These are phyloP conservation scores for Brachionus angularis DNA, from an alignment of 1,140 invertebrate genomes.

Conservation along the genomic window DNA sequence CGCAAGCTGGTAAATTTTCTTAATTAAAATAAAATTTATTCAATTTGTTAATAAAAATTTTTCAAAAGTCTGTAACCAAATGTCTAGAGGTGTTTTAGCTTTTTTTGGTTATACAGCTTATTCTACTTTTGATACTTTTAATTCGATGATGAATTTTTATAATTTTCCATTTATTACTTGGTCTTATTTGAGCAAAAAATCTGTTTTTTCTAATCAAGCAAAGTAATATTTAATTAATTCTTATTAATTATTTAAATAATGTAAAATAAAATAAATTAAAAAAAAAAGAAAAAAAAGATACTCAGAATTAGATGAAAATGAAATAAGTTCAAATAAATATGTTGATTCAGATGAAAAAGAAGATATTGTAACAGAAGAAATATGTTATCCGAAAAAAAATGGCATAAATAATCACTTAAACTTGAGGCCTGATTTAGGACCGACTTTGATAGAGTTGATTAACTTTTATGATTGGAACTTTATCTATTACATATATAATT, in stretches of 20 bases:
- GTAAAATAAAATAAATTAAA: neutral
- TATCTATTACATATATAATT: constrained; percentile 29
- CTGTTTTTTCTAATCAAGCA: no score
- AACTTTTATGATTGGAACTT: constrained; percentile 20
- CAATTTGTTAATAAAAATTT: neutral
- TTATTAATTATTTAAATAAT: neutral
- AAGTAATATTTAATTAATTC: neutral
- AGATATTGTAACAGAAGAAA: constrained; percentile 1
- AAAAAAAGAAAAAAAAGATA: no score
- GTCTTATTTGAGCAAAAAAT: neutral
- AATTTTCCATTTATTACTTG: constrained; percentile 84
- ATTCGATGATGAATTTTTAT: constrained; percentile 90
- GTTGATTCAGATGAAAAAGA: no score
- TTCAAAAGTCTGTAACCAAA: constrained; percentile 76
- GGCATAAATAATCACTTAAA: neutral
- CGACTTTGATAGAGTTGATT: constrained; percentile 14
- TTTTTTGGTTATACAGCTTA: constrained; percentile 84
- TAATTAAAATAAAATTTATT: neutral
- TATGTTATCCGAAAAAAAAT: neutral
- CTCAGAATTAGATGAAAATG: no score
- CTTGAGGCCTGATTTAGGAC: neutral
- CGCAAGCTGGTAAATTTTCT: constrained; percentile 7
- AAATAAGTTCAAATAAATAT: no score
- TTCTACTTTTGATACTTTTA: constrained; percentile 85
- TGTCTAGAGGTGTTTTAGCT: constrained; percentile 79